Evolutionary conservation across 2,113 vertebrate genomes (phyloP).

Genomic region (Thunnus thynnus): DNA sequence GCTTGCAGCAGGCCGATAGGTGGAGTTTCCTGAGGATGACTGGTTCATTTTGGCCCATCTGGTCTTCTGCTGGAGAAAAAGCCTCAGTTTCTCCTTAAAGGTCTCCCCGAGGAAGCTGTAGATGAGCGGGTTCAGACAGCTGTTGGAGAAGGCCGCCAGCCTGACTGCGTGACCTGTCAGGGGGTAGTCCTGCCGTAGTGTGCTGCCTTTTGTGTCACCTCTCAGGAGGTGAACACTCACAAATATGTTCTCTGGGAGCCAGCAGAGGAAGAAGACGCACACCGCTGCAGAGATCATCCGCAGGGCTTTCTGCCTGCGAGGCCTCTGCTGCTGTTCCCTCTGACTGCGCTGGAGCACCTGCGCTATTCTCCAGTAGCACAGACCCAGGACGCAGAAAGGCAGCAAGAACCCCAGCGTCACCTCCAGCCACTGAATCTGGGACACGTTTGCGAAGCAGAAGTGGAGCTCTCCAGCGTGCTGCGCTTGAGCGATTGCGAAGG

Average conservation of each 20-base stretch:
- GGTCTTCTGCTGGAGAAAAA: constrained; percentile 88
- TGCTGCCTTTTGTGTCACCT: constrained; percentile 76
- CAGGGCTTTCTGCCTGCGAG: constrained; percentile 89
- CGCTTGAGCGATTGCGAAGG: constrained; percentile 88
- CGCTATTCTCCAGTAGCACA: constrained; percentile 91
- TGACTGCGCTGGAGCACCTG: constrained; percentile 86
- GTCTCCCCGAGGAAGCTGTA: constrained; percentile 94
- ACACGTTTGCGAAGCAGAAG: constrained; percentile 92
- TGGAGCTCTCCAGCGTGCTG: constrained; percentile 88
- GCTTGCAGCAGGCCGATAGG: background rate
- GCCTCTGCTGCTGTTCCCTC: constrained; percentile 79
- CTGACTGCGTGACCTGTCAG: constrained; percentile 91
- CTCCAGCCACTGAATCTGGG: constrained; percentile 94
- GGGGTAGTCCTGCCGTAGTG: constrained; percentile 90
- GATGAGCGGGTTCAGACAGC: constrained; percentile 94
- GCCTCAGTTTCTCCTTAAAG: constrained; percentile 89
- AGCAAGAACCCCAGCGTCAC: constrained; percentile 91
- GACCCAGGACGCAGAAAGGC: constrained; percentile 91
- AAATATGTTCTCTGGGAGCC: constrained; percentile 93
- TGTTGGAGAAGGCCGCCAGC: constrained; percentile 93
- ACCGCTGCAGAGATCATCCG: constrained; percentile 92
- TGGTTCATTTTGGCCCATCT: constrained; percentile 79
- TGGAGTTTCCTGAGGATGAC: constrained; percentile 74
- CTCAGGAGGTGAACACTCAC: constrained; percentile 90
- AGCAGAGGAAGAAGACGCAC: constrained; percentile 94